Percentiles rank a stretch among this genome's conserved stretches.
phyloP scores from a whole-genome alignment of 1,140 invertebrate genomes.

The Tenebrio molitor region DNA sequence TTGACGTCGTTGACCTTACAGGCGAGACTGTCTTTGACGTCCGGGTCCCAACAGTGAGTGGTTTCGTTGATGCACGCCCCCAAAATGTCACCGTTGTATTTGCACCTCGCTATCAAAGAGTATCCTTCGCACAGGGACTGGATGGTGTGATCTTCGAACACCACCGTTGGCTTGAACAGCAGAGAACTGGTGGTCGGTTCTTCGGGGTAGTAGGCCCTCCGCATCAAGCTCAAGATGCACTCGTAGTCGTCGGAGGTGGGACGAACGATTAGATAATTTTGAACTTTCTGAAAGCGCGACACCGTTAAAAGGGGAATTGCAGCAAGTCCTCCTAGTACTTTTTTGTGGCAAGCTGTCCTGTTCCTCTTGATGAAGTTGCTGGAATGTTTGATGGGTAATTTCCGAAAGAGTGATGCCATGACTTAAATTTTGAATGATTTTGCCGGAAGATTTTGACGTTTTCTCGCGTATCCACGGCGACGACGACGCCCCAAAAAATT shows the following conservation, averaged over 20 bases:
- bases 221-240: constrained; percentile 60
- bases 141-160: constrained; percentile 55
- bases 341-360: constrained; percentile 6
- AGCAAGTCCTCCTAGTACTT: background rate
- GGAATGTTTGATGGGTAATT: constrained; percentile 24
- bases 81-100: constrained; percentile 63
- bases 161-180: constrained; percentile 10
- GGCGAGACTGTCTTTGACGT: constrained; percentile 60
- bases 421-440: constrained; percentile 37
- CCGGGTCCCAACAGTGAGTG: constrained; percentile 60
- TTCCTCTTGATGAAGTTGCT: constrained; percentile 27
- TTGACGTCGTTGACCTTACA: constrained; percentile 56
- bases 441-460: background rate
- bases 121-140: constrained; percentile 64
- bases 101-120: constrained; percentile 66
- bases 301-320: no score
- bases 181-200: constrained; percentile 57
- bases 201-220: constrained; percentile 58
- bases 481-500: no score
- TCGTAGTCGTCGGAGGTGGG: constrained; percentile 50
- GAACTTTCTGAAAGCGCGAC: no score
- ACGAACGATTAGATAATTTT: constrained; percentile 1
- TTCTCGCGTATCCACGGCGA: constrained; percentile 4
- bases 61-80: constrained; percentile 66
- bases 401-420: constrained; percentile 30